Evolutionary conservation across 2,797 vertebrate genomes (phyloP), one percentile per base, ranked within the genome.

Genomic region (Masticophis lateralis): DNA sequence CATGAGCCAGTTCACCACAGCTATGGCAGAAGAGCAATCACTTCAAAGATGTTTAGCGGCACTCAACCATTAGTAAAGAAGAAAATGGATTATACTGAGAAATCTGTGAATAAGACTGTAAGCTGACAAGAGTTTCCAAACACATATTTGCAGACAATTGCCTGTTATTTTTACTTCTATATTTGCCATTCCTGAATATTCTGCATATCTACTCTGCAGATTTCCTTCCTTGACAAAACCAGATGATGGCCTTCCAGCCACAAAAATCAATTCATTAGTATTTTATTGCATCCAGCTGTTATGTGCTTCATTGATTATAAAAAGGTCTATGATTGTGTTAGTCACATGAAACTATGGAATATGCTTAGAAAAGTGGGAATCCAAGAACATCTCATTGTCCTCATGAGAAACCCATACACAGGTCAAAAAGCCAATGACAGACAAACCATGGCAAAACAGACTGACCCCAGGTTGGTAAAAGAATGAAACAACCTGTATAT

Each of bases 181-280:
- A 66, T 93, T 95, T 95, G 92, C 93, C 61, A 95, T 94, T 28
- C 91, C 91, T 0, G 0, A 92, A 18, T 66, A 94, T 53, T 91
- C 94, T 92, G 94, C 83, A 94, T 90, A 96, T 94, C 93, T 95
- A 96, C 74, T 47, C 10, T 83, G 20, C 94, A 95, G 79, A 55
- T 93, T 93, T 93, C 95, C 94, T 94, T 96, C 94, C 91, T 96
- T 94, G 88, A 94, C 95, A 95, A 96, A 97, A 89, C 37, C 95
- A 93, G 86, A 59, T 47, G 94, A 91, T 18, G 95, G 94, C 53
- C 14, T 11, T 92, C 87, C 94, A 90, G 93, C 92, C 87, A 97
- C 43, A 2, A 1, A 88, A 61, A 92, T 92, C 94, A 97, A 69
- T 90, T 94, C 79, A 90, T 94, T 94, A n/a, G 79, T 91, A 93